A percentile compares a stretch with the other conserved stretches of the same genome.
phyloP scores from a whole-genome alignment of 2,888 invertebrate genomes.

The Caenorhabditis wallacei region DNA sequence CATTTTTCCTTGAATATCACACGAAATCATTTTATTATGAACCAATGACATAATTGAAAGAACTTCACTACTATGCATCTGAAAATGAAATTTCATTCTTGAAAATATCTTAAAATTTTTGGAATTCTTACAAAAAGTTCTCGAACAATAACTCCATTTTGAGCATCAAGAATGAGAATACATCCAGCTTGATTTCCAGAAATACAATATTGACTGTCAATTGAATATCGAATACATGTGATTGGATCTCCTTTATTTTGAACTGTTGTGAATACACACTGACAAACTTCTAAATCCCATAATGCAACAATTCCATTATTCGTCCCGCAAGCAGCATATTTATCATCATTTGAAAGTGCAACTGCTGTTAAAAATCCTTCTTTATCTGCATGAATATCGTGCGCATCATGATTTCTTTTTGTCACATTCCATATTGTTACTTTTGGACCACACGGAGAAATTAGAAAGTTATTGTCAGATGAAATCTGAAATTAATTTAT shows the following conservation, averaged over 20 bases:
- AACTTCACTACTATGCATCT: constrained; percentile 73
- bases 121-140: constrained; percentile 60
- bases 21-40: constrained; percentile 78
- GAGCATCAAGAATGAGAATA: constrained; percentile 70
- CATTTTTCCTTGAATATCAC: constrained; percentile 75
- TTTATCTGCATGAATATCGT: constrained; percentile 70
- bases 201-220: constrained; percentile 76
- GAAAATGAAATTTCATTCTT: too few relatives aligned
- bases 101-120: background rate
- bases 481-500: constrained; percentile 83
- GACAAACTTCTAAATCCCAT: constrained; percentile 83
- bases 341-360: constrained; percentile 79
- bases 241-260: constrained; percentile 76
- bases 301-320: constrained; percentile 81
- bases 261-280: constrained; percentile 79
- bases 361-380: constrained; percentile 77
- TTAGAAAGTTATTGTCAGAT: constrained; percentile 91
- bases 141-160: constrained; percentile 66
- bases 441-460: constrained; percentile 91
- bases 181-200: constrained; percentile 77
- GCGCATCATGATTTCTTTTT: constrained; percentile 67
- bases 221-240: constrained; percentile 77
- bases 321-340: constrained; percentile 80
- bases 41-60: constrained; percentile 74
- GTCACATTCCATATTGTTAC: constrained; percentile 81